Base-by-base conservation (phyloP, 2,113 vertebrate species). In the Rynchops niger region DNA sequence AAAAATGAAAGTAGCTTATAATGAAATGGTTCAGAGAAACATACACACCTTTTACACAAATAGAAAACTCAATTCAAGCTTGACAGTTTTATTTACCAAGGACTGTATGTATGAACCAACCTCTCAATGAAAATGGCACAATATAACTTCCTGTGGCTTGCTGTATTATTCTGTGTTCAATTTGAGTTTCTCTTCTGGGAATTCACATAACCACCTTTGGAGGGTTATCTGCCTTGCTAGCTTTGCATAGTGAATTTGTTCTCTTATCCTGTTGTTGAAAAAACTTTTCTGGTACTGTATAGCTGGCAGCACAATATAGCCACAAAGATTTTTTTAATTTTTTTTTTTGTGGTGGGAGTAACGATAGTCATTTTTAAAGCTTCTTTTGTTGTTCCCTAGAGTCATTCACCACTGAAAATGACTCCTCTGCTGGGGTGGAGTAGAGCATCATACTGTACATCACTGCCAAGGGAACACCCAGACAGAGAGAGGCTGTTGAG, bases 151-250 rank as follows among this genome's bases (percentile, higher is more conserved):
- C 9, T 6, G 29, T 71, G 65, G 32, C 58, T 90, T 62, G 15
- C 45, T 81, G 25, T 56, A 25, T 53, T 83, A 45, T 62, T 89
- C 23, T 62, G 11, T 1, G 5, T 79, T 91, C 84, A 69, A 43
- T 73, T 91, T 82, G 82, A 93, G 86, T 94, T 95, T 96, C 49
- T 93, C n/a, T 94, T 95, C 83, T 94, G 96, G 93, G 94, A 96
- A 84, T 90, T 87, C 74, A 78, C 72, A 53, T 47, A 34, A 59
- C 83, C 66, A 23, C 49, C 36, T 71, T 77, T 16, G 25, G 53
- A 83, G 86, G 63, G 85, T 94, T 82, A 94, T 89, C 93, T 95
- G 61, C 58, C 66, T 8, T 53, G 84, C 81, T 94, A 42, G 78
- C 86, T 91, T 85, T 81, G 76, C 55, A 5, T 21, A 58, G 67